Percentiles rank a stretch among this genome's conserved stretches.
phyloP scores from a whole-genome alignment of 2,113 vertebrate species.

The Pholis gunnellus region DNA sequence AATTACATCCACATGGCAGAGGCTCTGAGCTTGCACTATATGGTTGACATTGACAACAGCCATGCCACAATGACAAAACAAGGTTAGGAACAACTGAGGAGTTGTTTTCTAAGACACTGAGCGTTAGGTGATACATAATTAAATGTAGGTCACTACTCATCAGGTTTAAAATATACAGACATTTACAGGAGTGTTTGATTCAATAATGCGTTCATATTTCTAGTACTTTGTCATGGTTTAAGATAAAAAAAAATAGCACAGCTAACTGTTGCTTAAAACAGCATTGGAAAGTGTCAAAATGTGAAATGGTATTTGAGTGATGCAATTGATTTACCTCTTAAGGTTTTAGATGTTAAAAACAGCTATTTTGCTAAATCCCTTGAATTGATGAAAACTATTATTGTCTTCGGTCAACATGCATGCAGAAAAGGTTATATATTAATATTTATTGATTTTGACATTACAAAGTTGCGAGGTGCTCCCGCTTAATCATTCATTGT shows the following conservation, averaged over 20 bases:
- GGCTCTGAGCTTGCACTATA: constrained; percentile 63
- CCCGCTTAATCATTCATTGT: constrained; percentile 55
- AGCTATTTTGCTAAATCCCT: constrained; percentile 3
- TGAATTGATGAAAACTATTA: background rate
- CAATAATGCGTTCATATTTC: constrained; percentile 15
- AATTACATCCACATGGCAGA: constrained; percentile 84
- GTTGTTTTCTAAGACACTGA: constrained; percentile 50
- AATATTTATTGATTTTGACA: constrained; percentile 13
- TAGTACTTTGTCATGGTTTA: constrained; percentile 14
- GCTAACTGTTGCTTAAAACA: background rate
- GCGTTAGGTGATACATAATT: constrained; percentile 44
- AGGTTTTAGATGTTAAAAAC: constrained; percentile 14
- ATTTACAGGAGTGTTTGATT: constrained; percentile 37
- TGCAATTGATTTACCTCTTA: background rate
- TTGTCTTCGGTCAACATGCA: background rate
- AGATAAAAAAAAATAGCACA: constrained; percentile 3
- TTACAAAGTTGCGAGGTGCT: constrained; percentile 38
- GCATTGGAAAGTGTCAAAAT: constrained; percentile 28
- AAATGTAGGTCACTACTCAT: constrained; percentile 43
- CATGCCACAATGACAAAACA: constrained; percentile 70
- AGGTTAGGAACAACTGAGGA: constrained; percentile 59
- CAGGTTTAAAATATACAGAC: constrained; percentile 44
- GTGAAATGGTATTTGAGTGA: background rate
- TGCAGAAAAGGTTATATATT: constrained; percentile 15
- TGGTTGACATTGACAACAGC: constrained; percentile 61